Evolutionary conservation across 2,888 invertebrate genomes (phyloP).

Genomic region (Ormia ochracea): DNA sequence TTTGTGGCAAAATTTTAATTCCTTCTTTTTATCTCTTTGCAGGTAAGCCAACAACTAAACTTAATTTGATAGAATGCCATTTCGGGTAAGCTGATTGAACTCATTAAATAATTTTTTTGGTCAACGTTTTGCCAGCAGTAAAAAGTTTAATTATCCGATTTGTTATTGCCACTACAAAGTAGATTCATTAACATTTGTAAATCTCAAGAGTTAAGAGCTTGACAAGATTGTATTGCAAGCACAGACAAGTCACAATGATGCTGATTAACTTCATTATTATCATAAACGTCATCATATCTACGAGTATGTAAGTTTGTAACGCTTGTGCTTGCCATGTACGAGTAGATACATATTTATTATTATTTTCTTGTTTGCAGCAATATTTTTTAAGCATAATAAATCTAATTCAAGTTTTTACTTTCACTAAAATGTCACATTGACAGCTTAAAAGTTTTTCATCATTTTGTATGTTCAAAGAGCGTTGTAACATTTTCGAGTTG

Average conservation of each 20-base stretch:
- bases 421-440: constrained; percentile 60
- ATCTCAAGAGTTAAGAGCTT: constrained; percentile 35
- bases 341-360: neutral
- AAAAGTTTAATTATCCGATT: constrained; percentile 51
- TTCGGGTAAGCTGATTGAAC: constrained; percentile 56
- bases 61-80: constrained; percentile 4
- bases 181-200: neutral
- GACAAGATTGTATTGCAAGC: constrained; percentile 42
- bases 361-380: constrained; percentile 34
- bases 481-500: constrained; percentile 1
- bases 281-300: constrained; percentile 29
- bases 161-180: constrained; percentile 33
- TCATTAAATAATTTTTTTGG: constrained; percentile 27
- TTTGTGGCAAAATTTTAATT: constrained; percentile 29
- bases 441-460: constrained; percentile 60
- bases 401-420: constrained; percentile 61
- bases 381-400: constrained; percentile 55
- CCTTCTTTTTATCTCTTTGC: constrained; percentile 44
- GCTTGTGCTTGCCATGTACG: neutral
- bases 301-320: constrained; percentile 4
- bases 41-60: constrained; percentile 44
- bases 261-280: constrained; percentile 39
- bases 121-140: neutral
- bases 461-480: constrained; percentile 29
- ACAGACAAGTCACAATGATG: constrained; percentile 17